A percentile compares a stretch with the other conserved stretches of the same genome.
phyloP scores from a whole-genome alignment of 2,888 invertebrate species.

The Hydraecia micacea region DNA sequence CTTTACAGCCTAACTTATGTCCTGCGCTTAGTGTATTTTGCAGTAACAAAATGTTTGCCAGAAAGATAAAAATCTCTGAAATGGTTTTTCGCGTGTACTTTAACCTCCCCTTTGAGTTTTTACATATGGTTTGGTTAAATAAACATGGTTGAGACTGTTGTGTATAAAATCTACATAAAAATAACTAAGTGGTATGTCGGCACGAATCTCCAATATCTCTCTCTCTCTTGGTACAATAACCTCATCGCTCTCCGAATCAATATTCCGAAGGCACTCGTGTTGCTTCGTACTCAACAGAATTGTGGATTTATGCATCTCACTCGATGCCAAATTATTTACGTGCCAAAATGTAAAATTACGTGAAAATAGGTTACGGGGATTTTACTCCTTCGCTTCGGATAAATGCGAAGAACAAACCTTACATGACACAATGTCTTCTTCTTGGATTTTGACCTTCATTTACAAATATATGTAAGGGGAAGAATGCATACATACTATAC shows the following conservation, averaged over 20 bases:
- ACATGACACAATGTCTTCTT: slow-evolving; percentile 41
- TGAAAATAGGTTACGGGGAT: slow-evolving; percentile 38
- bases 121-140: not conserved
- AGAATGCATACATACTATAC: not conserved
- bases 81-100: slow-evolving; percentile 1
- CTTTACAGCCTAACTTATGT: slow-evolving; percentile 37
- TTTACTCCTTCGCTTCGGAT: slow-evolving; percentile 22
- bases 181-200: slow-evolving; percentile 36
- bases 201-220: slow-evolving; percentile 41
- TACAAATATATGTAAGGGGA: slow-evolving; percentile 49
- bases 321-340: slow-evolving; percentile 66
- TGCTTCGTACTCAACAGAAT: slow-evolving; percentile 56
- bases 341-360: slow-evolving; percentile 62
- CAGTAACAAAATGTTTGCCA: slow-evolving; percentile 22
- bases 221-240: slow-evolving; percentile 50
- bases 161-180: slow-evolving; percentile 36
- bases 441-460: slow-evolving; percentile 43
- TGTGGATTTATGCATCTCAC: slow-evolving; percentile 66
- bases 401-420: slow-evolving; percentile 34
- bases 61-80: slow-evolving; percentile 32
- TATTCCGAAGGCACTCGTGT: slow-evolving; percentile 64
- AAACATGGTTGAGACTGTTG: not conserved
- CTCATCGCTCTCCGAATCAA: slow-evolving; percentile 61
- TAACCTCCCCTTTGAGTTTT: not conserved
- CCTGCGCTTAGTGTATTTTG: slow-evolving; percentile 38